These are phyloP conservation scores for Solenopsis invicta DNA, from an alignment of 1,140 invertebrate species.

Conservation along the genomic window DNA sequence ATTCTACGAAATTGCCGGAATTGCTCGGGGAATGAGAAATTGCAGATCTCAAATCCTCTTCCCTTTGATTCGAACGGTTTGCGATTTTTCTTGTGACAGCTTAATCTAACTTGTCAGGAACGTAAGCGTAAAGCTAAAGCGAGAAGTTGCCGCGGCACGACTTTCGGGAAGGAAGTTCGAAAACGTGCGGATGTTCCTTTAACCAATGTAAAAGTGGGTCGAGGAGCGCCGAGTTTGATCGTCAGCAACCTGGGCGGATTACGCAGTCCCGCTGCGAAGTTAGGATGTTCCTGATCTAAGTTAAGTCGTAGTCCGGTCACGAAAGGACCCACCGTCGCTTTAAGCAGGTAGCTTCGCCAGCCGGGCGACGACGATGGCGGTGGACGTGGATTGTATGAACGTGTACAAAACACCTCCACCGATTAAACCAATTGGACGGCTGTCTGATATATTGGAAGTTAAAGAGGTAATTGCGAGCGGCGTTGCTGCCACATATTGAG, in stretches of 20 bases:
- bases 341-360: constrained; percentile 46
- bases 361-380: neutral
- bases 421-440: constrained; percentile 75
- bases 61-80: constrained; percentile 29
- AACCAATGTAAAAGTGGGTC: constrained; percentile 57
- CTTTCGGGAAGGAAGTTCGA: constrained; percentile 55
- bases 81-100: constrained; percentile 45
- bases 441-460: constrained; percentile 75
- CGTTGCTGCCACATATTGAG: constrained; percentile 76
- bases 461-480: constrained; percentile 79
- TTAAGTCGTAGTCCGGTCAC: constrained; percentile 57
- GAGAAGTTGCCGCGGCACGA: constrained; percentile 27
- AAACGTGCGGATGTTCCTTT: constrained; percentile 48
- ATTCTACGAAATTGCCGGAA: constrained; percentile 13
- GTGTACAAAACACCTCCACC: constrained; percentile 69
- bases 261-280: constrained; percentile 48
- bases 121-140: constrained; percentile 52
- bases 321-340: constrained; percentile 46
- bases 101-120: constrained; percentile 33
- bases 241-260: constrained; percentile 53
- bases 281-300: constrained; percentile 47
- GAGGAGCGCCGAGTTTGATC: constrained; percentile 50
- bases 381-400: constrained; percentile 32
- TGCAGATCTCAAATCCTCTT: constrained; percentile 11
- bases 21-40: neutral